Percentiles rank a stretch among this genome's conserved stretches.
Evolutionary conservation across 2,113 vertebrate genomes (phyloP).

Genomic region (Chunga burmeisteri): DNA sequence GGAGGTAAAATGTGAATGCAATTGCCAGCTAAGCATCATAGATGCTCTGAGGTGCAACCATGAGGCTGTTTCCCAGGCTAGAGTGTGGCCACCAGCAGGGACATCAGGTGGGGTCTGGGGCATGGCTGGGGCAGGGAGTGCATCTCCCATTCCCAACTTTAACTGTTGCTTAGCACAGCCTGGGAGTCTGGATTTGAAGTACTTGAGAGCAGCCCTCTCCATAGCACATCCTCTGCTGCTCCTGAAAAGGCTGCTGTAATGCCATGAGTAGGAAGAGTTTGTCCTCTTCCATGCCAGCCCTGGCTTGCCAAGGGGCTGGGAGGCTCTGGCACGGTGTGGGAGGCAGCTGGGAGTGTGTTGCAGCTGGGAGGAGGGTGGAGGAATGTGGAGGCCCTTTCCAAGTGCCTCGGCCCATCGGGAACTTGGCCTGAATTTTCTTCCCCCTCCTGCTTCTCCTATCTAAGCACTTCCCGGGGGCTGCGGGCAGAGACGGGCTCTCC

Average conservation of each 20-base stretch:
- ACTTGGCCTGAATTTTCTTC: constrained; percentile 31
- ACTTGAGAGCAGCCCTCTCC: neutral
- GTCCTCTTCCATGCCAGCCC: neutral
- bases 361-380: neutral
- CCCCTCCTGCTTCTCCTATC: neutral
- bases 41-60: neutral
- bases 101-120: neutral
- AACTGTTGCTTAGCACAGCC: neutral
- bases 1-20: neutral
- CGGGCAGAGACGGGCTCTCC: neutral
- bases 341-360: neutral
- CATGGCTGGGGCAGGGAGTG: neutral
- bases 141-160: neutral
- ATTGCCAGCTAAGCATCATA: neutral
- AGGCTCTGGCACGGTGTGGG: accelerated
- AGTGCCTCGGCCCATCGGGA: neutral
- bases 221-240: neutral
- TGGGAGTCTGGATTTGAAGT: neutral
- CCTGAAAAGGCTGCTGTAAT: neutral
- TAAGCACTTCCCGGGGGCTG: neutral
- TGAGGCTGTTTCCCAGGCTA: neutral
- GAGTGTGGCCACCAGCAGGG: neutral
- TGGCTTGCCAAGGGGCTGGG: neutral
- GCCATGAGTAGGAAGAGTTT: neutral
- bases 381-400: constrained; percentile 35